A percentile compares a stretch with the other conserved stretches of the same genome.
These are phyloP conservation scores for Oasisia sp. DNA, from an alignment of 2,888 invertebrate species.

Conservation along the genomic window DNA sequence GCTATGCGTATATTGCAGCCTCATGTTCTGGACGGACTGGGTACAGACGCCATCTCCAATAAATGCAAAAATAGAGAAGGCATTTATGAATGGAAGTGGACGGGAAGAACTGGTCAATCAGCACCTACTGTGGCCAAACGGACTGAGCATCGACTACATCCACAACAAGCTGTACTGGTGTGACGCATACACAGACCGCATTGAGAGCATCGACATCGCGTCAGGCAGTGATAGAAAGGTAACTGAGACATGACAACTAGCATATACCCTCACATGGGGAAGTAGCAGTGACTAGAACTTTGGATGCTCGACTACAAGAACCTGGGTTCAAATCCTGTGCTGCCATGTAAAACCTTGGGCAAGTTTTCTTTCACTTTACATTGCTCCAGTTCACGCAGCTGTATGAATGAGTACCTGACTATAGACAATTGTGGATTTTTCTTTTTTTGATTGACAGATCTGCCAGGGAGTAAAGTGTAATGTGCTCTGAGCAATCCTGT, in stretches of 20 bases:
- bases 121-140: slow-evolving; percentile 78
- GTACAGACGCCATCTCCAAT: slow-evolving; percentile 67
- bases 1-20: slow-evolving; percentile 66
- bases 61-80: slow-evolving; percentile 83
- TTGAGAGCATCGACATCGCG: slow-evolving; percentile 39
- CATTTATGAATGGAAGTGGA: slow-evolving; percentile 95
- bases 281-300: too few species aligned
- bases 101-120: slow-evolving; percentile 70
- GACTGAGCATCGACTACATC: slow-evolving; percentile 73
- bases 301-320: too few species aligned
- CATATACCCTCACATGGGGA: too few species aligned
- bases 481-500: too few species aligned
- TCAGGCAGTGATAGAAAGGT: slow-evolving; percentile 28
- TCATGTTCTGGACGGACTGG: slow-evolving; percentile 94
- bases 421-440: too few species aligned
- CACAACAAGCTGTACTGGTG: slow-evolving; percentile 47
- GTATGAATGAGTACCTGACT: too few species aligned
- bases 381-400: too few species aligned
- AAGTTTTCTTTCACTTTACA: too few species aligned
- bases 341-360: too few species aligned
- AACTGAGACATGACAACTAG: neutral
- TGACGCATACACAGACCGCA: slow-evolving; percentile 47
- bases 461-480: too few species aligned
- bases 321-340: too few species aligned
- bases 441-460: too few species aligned